A percentile compares a stretch with the other conserved stretches of the same genome.
phyloP scores from a whole-genome alignment of 1,140 invertebrate species.

The Vanessa tameamea region DNA sequence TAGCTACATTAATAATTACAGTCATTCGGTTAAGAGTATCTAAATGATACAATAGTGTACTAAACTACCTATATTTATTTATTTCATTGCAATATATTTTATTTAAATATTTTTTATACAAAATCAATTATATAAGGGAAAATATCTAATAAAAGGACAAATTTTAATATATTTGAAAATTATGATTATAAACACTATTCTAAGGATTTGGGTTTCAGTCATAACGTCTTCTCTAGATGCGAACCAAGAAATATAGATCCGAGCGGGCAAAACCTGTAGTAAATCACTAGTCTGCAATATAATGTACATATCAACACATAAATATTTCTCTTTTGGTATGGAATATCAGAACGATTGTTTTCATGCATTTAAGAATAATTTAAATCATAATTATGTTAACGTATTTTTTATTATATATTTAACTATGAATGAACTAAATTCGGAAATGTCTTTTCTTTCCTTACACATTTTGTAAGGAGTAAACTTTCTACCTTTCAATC shows the following conservation, averaged over 20 bases:
- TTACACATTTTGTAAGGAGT: no score
- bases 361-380: background rate
- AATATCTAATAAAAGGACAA: no score
- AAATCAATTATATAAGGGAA: background rate
- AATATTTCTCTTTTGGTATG: slow-evolving; percentile 22
- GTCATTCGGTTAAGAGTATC: no score
- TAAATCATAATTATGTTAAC: background rate
- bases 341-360: background rate
- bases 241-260: slow-evolving; percentile 78
- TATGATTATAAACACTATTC: slow-evolving; percentile 48
- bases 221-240: slow-evolving; percentile 77
- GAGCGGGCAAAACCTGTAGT: slow-evolving; percentile 76
- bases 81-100: background rate
- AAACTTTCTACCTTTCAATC: no score
- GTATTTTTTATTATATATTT: no score
- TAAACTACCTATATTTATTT: background rate
- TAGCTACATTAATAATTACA: no score
- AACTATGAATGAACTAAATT: no score
- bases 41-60: no score
- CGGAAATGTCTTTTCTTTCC: no score
- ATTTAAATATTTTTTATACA: background rate
- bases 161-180: slow-evolving; percentile 14
- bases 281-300: slow-evolving; percentile 77
- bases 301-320: slow-evolving; percentile 62
- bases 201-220: slow-evolving; percentile 71